These are phyloP conservation scores for Drosophila subobscura DNA, from an alignment of 1,140 invertebrate genomes.

Conservation along the genomic window DNA sequence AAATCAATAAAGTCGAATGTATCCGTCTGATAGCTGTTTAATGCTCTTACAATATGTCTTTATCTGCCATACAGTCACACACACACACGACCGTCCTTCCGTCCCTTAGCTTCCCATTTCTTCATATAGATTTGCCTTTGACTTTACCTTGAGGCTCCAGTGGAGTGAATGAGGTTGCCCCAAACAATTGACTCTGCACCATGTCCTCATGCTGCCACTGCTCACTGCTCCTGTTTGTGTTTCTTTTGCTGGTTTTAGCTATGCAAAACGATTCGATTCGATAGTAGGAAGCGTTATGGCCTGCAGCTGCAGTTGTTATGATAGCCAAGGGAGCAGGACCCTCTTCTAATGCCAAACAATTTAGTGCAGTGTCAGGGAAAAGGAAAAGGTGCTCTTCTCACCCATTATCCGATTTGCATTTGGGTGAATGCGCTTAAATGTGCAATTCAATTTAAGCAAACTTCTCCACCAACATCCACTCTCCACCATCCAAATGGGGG, in stretches of 20 bases:
- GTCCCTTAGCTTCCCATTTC: neutral
- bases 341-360: slow-evolving; percentile 75
- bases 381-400: slow-evolving; percentile 62
- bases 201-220: neutral
- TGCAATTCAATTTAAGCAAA: slow-evolving; percentile 79
- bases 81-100: neutral
- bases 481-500: slow-evolving; percentile 21
- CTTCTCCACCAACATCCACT: slow-evolving; percentile 50
- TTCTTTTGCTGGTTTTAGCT: slow-evolving; percentile 5
- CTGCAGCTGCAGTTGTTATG: slow-evolving; percentile 61
- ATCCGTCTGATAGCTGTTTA: slow-evolving; percentile 80
- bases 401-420: slow-evolving; percentile 79
- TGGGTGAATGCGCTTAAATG: slow-evolving; percentile 81
- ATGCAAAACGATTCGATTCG: slow-evolving; percentile 73
- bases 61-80: slow-evolving; percentile 30
- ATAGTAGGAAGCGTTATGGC: slow-evolving; percentile 70
- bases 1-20: slow-evolving; percentile 79
- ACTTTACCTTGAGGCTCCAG: slow-evolving; percentile 71
- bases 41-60: slow-evolving; percentile 80
- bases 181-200: slow-evolving; percentile 38
- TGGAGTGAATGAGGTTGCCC: slow-evolving; percentile 14
- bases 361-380: slow-evolving; percentile 70
- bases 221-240: neutral
- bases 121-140: slow-evolving; percentile 61
- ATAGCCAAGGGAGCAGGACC: slow-evolving; percentile 53